These are phyloP conservation scores for Zootoca vivipara DNA, from an alignment of 2,113 vertebrate species.

Conservation along the genomic window DNA sequence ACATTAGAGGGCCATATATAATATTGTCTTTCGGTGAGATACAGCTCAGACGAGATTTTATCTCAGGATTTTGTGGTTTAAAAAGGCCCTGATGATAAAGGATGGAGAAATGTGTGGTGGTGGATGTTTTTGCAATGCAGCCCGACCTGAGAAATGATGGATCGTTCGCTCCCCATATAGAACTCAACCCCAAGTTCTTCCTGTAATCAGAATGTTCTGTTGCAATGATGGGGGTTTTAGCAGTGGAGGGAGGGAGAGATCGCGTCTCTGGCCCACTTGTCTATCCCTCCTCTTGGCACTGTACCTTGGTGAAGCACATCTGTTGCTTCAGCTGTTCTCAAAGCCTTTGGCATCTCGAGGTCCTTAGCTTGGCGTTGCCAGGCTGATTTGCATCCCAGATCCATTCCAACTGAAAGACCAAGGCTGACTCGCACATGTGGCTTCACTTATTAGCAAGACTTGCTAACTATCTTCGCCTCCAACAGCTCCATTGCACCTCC, in stretches of 20 bases:
- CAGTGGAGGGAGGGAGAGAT: background rate
- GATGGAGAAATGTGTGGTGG: slow-evolving; percentile 15
- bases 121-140: slow-evolving; percentile 3
- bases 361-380: slow-evolving; percentile 50
- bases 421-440: slow-evolving; percentile 58
- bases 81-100: slow-evolving; percentile 16
- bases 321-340: slow-evolving; percentile 66
- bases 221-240: slow-evolving; percentile 9
- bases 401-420: slow-evolving; percentile 52
- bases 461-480: slow-evolving; percentile 30
- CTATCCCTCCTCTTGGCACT: slow-evolving; percentile 49
- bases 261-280: slow-evolving; percentile 16
- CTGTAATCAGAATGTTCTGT: slow-evolving; percentile 20
- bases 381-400: slow-evolving; percentile 57
- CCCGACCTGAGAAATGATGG: slow-evolving; percentile 45
- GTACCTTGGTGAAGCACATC: slow-evolving; percentile 65
- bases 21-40: slow-evolving; percentile 38
- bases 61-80: slow-evolving; percentile 23
- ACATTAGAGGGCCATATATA: slow-evolving; percentile 25
- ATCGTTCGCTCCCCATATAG: slow-evolving; percentile 34
- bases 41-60: slow-evolving; percentile 36
- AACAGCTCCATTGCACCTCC: background rate
- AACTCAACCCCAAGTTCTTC: slow-evolving; percentile 23
- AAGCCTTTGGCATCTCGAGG: slow-evolving; percentile 54
- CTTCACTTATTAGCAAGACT: slow-evolving; percentile 45